Percentiles rank a stretch among this genome's conserved stretches.
Conservation (phyloP, 53 echinoderm and acorn worm species). For the Holothuria leucospilota region DNA sequence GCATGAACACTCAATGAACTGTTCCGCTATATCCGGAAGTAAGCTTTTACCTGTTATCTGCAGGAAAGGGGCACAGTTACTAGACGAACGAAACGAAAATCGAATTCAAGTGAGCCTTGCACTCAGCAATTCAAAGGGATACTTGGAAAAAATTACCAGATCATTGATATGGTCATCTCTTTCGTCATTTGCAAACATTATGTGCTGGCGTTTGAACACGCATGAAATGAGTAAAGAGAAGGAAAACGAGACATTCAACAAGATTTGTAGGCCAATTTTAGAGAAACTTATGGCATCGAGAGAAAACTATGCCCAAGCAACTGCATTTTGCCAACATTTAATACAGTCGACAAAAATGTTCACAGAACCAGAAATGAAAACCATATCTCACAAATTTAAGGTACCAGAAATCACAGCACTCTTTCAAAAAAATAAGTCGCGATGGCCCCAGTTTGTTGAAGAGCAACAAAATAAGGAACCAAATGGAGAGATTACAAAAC, state of each 20-base stretch:
- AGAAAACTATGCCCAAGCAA: conserved; percentile 13
- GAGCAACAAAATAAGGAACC: no score
- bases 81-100: not conserved
- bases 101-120: conserved; percentile 4
- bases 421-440: not conserved
- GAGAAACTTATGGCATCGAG: not conserved
- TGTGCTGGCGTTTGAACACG: conserved; percentile 4
- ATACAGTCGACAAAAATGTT: not conserved
- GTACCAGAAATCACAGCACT: not conserved
- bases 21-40: conserved; percentile 27
- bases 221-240: not conserved
- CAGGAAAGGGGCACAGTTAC: not conserved
- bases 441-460: not conserved
- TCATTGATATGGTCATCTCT: not conserved
- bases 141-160: not conserved
- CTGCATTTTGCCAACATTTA: not conserved
- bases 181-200: not conserved
- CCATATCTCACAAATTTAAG: conserved; percentile 9
- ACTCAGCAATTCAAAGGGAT: not conserved
- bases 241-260: not conserved
- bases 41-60: conserved; percentile 12
- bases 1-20: conserved; percentile 36
- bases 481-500: no score
- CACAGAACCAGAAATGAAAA: not conserved
- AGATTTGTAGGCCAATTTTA: not conserved